These are phyloP conservation scores for Hemithea aestivaria DNA, from an alignment of 2,888 invertebrate species.

Conservation along the genomic window DNA sequence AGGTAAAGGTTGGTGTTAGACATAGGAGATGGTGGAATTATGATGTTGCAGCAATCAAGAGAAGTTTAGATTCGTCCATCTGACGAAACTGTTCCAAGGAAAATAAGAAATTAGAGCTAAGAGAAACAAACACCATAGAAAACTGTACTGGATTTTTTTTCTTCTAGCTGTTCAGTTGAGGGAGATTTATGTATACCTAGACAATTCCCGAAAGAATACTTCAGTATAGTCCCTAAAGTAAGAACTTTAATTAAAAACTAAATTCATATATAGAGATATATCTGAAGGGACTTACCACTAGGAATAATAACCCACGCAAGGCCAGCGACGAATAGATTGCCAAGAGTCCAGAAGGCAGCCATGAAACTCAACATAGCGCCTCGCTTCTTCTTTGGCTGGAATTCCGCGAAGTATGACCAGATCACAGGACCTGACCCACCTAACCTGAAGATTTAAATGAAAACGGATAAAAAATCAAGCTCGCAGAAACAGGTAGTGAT, in stretches of 20 bases:
- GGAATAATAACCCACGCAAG: slow-evolving; percentile 87
- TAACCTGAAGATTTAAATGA: slow-evolving; percentile 74
- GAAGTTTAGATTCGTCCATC: too few relatives aligned
- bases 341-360: slow-evolving; percentile 97
- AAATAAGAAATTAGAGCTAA: too few relatives aligned
- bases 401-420: slow-evolving; percentile 97
- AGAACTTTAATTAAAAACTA: too few relatives aligned
- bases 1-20: not conserved
- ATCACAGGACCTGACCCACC: slow-evolving; percentile 95
- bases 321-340: slow-evolving; percentile 94
- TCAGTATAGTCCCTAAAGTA: too few relatives aligned
- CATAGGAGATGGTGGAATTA: not conserved
- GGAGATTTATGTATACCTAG: too few relatives aligned
- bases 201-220: too few relatives aligned
- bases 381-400: slow-evolving; percentile 93
- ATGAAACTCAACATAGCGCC: slow-evolving; percentile 96
- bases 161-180: too few relatives aligned
- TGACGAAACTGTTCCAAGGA: too few relatives aligned
- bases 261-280: not conserved
- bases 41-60: too few relatives aligned
- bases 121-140: too few relatives aligned
- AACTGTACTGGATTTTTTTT: too few relatives aligned
- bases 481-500: too few relatives aligned
- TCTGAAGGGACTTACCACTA: slow-evolving; percentile 51
- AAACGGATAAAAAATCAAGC: not conserved